Evolutionary conservation across 2,113 vertebrate genomes (phyloP), one percentile per base, ranked within the genome.

Genomic region (Entelurus aequoreus): DNA sequence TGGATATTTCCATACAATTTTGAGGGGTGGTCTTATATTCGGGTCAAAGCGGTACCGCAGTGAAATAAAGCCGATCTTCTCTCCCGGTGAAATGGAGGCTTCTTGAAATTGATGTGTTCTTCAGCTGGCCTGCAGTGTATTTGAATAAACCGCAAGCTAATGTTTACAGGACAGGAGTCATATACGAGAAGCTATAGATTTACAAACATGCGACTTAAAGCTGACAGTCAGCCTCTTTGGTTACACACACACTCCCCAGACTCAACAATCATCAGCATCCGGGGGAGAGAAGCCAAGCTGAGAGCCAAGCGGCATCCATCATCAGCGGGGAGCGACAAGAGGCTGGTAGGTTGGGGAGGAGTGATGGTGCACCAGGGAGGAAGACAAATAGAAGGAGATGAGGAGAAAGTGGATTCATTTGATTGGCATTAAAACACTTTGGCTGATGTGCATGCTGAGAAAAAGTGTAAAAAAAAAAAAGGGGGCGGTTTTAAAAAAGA

Each of bases 331-430:
- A 0, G 5, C 77, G 65, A 2, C 74, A 70, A 10, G 48, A 57
- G 38, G 37, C 38, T 42, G 8, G 16, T 19, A 16, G 54, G 38
- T 57, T 19, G 1, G 37, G 37, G 54, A 57, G 38, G 11, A 40
- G 42, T 57, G 54, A 57, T 9, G n/a, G 38, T 42, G 38, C 54
- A 12, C 38, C 37, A 38, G 54, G 38, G 54, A 12, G 37, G n/a
- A 42, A 56, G 4, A 51, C 50, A 40, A 49, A 59, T 40, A 52
- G 65, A 21, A n/a, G 14, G 11, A 60, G 67, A 73, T 65, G 64
- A 77, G 78, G 71, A 84, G 69, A 81, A 80, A 82, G 66, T 64
- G 71, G 71, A 54, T 74, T 81, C 50, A 76, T 82, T 77, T 69
- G 62, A 69, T 68, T 55, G 66, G 74, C 62, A 37, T 40, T 71